These are phyloP conservation scores for Balaeniceps rex DNA, from an alignment of 2,113 vertebrate genomes.

Conservation along the genomic window DNA sequence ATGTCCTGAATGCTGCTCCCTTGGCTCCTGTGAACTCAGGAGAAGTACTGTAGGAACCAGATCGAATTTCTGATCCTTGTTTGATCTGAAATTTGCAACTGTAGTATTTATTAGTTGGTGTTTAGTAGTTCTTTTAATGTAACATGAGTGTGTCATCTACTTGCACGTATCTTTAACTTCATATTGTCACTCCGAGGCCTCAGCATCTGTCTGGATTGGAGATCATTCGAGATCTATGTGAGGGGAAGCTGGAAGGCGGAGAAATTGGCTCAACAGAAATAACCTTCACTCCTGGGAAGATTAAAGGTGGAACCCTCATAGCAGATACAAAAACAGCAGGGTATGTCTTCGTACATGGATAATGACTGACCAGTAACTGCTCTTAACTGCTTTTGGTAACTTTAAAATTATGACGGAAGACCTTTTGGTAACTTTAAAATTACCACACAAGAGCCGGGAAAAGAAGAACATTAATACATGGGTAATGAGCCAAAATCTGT, in stretches of 20 bases:
- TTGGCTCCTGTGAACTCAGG: not conserved
- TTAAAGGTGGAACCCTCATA: slow-evolving; percentile 83
- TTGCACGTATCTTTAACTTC: not conserved
- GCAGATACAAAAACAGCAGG: slow-evolving; percentile 92
- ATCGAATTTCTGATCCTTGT: not conserved
- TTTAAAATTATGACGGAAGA: not conserved
- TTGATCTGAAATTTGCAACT: not conserved
- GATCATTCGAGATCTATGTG: slow-evolving; percentile 87
- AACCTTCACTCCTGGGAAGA: slow-evolving; percentile 85
- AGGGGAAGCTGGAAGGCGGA: slow-evolving; percentile 86
- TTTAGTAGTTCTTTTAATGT: not conserved
- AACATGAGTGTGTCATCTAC: not conserved
- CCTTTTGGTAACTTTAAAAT: not conserved
- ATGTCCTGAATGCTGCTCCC: not conserved
- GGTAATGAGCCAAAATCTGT: not conserved
- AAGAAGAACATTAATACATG: not conserved
- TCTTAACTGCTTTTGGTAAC: not conserved
- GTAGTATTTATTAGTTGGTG: not conserved
- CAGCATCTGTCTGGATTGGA: slow-evolving; percentile 93
- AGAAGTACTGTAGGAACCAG: not conserved
- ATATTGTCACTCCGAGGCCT: slow-evolving; percentile 77
- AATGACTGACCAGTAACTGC: not conserved
- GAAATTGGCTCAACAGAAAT: slow-evolving; percentile 90
- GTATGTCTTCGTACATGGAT: slow-evolving; percentile 60
- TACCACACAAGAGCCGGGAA: accelerated